Percentiles rank a stretch among this genome's conserved stretches.
phyloP scores from a whole-genome alignment of 2,888 invertebrate species.

The Drosophila pegasa region DNA sequence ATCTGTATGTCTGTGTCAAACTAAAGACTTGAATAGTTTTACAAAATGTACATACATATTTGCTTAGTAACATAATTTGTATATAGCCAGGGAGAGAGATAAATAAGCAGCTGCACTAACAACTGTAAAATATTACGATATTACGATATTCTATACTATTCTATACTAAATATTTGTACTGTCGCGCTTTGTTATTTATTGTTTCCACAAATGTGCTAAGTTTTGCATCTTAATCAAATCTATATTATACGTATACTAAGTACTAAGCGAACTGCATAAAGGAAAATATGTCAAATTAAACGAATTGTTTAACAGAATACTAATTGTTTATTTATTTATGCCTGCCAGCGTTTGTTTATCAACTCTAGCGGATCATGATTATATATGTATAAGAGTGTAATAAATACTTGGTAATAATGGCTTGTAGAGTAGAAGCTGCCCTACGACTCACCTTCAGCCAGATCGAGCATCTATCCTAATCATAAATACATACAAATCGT shows the following conservation, averaged over 20 bases:
- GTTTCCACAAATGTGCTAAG: conserved; percentile 37
- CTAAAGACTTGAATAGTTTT: conserved; percentile 63
- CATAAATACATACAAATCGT: conserved; percentile 8
- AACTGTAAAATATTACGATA: conserved; percentile 39
- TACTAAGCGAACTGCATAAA: conserved; percentile 35
- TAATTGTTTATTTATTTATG: conserved; percentile 33
- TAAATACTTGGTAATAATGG: conserved; percentile 4
- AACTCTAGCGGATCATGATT: conserved; percentile 15
- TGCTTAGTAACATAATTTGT: conserved; percentile 29
- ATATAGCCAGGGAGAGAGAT: conserved; percentile 35
- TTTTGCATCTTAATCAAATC: conserved; percentile 37
- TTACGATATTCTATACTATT: conserved; percentile 7
- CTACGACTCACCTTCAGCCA: conserved; percentile 38
- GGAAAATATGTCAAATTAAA: conserved; percentile 47
- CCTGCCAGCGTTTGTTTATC: background rate
- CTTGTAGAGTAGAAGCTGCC: conserved; percentile 32
- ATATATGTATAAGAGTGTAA: conserved; percentile 4
- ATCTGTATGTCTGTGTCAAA: conserved; percentile 48
- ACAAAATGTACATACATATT: conserved; percentile 39
- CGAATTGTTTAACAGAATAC: conserved; percentile 69
- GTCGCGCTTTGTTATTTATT: conserved; percentile 64
- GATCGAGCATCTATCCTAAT: conserved; percentile 26
- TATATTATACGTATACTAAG: conserved; percentile 24
- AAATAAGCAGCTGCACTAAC: conserved; percentile 36
- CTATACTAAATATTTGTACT: conserved; percentile 36